These are phyloP conservation scores for Therioaphis trifolii DNA, from an alignment of 2,888 invertebrate genomes.

Conservation along the genomic window DNA sequence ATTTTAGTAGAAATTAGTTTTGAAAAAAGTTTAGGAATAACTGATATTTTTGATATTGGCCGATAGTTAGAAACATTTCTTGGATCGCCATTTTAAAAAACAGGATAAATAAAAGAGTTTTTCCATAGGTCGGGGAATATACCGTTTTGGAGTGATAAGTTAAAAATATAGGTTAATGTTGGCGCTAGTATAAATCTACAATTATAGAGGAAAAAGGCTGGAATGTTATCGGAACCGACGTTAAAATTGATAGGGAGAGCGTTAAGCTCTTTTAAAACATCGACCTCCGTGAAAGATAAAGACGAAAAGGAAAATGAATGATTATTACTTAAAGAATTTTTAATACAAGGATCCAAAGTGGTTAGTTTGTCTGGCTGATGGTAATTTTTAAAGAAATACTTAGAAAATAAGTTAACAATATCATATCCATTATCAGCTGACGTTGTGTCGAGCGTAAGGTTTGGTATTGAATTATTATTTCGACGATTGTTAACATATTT, in stretches of 20 bases:
- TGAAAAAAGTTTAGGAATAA: too few species aligned
- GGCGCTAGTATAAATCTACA: not conserved
- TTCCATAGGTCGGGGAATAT: slow-evolving; percentile 5
- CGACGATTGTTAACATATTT: too few species aligned
- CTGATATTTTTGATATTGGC: too few species aligned
- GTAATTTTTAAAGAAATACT: slow-evolving; percentile 7
- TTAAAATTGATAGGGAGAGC: not conserved
- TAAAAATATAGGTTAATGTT: slow-evolving; percentile 11
- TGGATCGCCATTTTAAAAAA: too few species aligned
- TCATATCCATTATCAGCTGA: slow-evolving; percentile 12
- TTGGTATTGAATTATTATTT: slow-evolving; percentile 14
- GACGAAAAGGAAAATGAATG: not conserved
- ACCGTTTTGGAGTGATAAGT: not conserved
- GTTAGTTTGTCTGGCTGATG: not conserved
- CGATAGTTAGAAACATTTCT: too few species aligned
- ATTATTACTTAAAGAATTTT: not conserved
- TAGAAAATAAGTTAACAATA: slow-evolving; percentile 22
- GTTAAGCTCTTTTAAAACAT: not conserved
- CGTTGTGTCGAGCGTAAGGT: not conserved
- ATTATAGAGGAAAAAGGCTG: not conserved
- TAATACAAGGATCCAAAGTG: not conserved
- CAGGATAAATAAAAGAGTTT: too few species aligned
- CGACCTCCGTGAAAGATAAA: not conserved
- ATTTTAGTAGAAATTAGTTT: not conserved
- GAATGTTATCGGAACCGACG: not conserved